These are phyloP conservation scores for Carlito syrichta DNA, from an alignment of 2,113 vertebrate genomes.

Conservation along the genomic window DNA sequence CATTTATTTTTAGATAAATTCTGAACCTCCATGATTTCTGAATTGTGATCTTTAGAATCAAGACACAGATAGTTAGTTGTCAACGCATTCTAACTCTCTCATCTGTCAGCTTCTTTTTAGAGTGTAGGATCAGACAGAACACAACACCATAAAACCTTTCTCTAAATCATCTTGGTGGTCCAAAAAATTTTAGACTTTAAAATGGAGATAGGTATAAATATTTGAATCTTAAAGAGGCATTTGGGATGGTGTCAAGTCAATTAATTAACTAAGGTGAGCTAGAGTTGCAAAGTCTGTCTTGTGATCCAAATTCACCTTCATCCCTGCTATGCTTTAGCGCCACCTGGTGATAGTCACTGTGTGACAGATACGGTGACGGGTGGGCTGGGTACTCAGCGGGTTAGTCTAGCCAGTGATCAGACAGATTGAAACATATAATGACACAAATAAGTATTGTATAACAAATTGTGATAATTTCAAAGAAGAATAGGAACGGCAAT, in stretches of 20 bases:
- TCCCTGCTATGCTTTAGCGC: constrained; percentile 22
- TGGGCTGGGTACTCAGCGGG: neutral
- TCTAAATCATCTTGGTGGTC: neutral
- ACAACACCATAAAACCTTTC: neutral
- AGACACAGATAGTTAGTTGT: neutral
- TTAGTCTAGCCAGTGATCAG: neutral
- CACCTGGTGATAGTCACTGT: neutral
- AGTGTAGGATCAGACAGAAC: neutral
- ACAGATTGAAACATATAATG: neutral
- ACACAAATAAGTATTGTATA: neutral
- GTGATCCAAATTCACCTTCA: fast-evolving
- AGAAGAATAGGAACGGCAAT: neutral
- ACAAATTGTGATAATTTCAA: neutral
- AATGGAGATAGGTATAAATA: neutral
- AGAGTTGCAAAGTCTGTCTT: neutral
- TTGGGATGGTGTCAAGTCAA: neutral
- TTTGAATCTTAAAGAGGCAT: neutral
- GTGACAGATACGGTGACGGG: neutral
- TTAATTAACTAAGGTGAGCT: neutral
- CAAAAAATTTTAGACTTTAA: neutral
- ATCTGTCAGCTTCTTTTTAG: neutral
- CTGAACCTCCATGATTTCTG: neutral
- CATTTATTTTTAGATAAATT: neutral
- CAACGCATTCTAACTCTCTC: neutral
- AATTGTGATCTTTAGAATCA: neutral